Base-by-base conservation (phyloP, 1,140 invertebrate genomes). In the Uloborus diversus region DNA sequence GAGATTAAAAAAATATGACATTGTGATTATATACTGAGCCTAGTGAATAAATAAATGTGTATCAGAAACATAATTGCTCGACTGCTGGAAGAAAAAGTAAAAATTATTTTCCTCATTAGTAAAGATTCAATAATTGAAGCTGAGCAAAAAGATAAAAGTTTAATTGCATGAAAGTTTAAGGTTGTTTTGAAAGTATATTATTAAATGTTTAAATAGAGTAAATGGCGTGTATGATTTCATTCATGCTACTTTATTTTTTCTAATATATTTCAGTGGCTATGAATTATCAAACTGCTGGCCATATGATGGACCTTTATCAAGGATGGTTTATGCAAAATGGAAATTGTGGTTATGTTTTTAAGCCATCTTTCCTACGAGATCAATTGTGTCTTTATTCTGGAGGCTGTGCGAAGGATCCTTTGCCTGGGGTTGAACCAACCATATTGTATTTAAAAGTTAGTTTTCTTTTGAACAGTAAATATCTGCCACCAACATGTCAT, bases 291-390 rank as follows among this genome's bases (percentile, higher is more conserved):
- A 90, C 89, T 5, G 85, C 87, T 32, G 89, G 89, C 32, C 85
- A 89, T 37, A 87, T 89, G 82, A 90, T 89, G 85, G 88, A 90
- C 83, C 83, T 90, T 27, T 89, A 91, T 84, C 86, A 88, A 82
- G 90, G 90, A 3, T 88, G 88, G 84, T 92, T 92, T 84, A 81
- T 83, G 3, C 88, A 89, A 47, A 93, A 93, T 85, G 92, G 91
- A 35, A 85, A 85, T 17, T 92, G 90, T 86, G 92, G 92, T 4
- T 93, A 90, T 85, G 88, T 92, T 0, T 84, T 92, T 5, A 92
- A 93, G 84, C 91, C 91, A 14, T 84, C 87, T 27, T 85, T 89
- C 33, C 88, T 91, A 84, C 82, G 88, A 37, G 87, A 89, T 32
- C 86, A 85, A 25, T 82, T 88, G 27, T 87, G 86, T 17, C 79